A percentile compares a stretch with the other conserved stretches of the same genome.
These are phyloP conservation scores for Drosophila recens DNA, from an alignment of 2,888 invertebrate genomes.

Conservation along the genomic window DNA sequence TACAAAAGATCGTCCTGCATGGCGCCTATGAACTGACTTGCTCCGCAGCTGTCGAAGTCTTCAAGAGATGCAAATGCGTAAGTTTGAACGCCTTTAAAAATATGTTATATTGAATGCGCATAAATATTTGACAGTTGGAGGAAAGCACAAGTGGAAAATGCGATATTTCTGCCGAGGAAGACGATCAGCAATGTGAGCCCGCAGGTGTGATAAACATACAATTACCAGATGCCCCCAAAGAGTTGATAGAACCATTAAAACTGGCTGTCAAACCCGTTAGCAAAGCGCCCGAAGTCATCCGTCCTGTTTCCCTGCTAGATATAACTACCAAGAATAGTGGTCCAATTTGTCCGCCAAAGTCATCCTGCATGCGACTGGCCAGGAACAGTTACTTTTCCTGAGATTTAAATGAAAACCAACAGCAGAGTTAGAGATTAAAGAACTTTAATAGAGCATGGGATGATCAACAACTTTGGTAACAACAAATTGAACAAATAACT, in stretches of 20 bases:
- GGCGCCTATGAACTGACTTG: slow-evolving; percentile 54
- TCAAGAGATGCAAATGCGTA: slow-evolving; percentile 42
- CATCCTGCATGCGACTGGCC: slow-evolving; percentile 78
- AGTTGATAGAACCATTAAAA: background rate
- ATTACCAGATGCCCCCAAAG: background rate
- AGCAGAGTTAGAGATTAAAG: slow-evolving; percentile 22
- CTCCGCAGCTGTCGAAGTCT: slow-evolving; percentile 28
- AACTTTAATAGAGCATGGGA: slow-evolving; percentile 60
- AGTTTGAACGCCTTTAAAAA: slow-evolving; percentile 15
- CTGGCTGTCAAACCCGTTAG: background rate
- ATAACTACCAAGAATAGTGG: slow-evolving; percentile 27
- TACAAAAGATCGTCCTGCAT: slow-evolving; percentile 51
- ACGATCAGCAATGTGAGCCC: background rate
- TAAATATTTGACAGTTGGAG: slow-evolving; percentile 13
- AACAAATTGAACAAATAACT: slow-evolving; percentile 50
- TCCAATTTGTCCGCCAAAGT: slow-evolving; percentile 77
- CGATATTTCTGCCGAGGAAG: background rate
- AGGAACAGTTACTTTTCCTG: slow-evolving; percentile 84
- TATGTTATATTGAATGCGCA: background rate
- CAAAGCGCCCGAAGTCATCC: background rate
- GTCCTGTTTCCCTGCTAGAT: slow-evolving; percentile 25
- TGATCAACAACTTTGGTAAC: slow-evolving; percentile 47
- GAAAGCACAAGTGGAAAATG: background rate
- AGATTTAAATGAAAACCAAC: slow-evolving; percentile 16
- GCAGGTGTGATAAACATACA: background rate